Conservation (phyloP, 2,113 vertebrate genomes). For the Rhipidura dahli region DNA sequence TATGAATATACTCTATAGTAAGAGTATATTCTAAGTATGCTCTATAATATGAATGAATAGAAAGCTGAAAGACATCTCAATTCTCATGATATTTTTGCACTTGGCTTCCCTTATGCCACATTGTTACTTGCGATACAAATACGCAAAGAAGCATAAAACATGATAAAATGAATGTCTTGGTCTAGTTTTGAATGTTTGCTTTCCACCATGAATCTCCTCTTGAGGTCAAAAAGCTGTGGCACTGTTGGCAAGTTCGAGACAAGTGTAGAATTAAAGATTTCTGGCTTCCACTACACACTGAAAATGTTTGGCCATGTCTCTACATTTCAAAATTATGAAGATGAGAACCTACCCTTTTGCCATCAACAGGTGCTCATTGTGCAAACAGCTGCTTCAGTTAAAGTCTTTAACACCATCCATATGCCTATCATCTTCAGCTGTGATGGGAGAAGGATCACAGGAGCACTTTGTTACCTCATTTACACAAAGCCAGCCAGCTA, state of each 20-base stretch:
- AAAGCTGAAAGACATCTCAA: not conserved
- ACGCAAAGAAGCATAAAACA: not conserved
- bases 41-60: not conserved
- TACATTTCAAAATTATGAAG: not conserved
- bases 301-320: not conserved
- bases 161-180: not conserved
- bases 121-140: not conserved
- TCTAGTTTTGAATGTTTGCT: not conserved
- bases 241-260: not conserved
- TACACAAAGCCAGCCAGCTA: not conserved
- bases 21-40: no score
- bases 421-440: not conserved
- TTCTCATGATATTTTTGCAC: not conserved
- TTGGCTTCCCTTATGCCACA: not conserved
- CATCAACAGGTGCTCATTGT: slow-evolving; percentile 8
- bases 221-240: not conserved
- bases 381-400: slow-evolving; percentile 9
- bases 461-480: not conserved
- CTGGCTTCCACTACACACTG: not conserved
- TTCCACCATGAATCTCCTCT: not conserved
- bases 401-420: slow-evolving; percentile 2
- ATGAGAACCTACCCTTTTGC: not conserved
- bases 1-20: no score
- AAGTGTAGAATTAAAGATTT: not conserved
- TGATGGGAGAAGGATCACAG: not conserved